Percentiles rank a stretch among this genome's conserved stretches.
These are phyloP conservation scores for Myoxocephalus aenaeus DNA, from an alignment of 2,797 vertebrate species.

Conservation along the genomic window DNA sequence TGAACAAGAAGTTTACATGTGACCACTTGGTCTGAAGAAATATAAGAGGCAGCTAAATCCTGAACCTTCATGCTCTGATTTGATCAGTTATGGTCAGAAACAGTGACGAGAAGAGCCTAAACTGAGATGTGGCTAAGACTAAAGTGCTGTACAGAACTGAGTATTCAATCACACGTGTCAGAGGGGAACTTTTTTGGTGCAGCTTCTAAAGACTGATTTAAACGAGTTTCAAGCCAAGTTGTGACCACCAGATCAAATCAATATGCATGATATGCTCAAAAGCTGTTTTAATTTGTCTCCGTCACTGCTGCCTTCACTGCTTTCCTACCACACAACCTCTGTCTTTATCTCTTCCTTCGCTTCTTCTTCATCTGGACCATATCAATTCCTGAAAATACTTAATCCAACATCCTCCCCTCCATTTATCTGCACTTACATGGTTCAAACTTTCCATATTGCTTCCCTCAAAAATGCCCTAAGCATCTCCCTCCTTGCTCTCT, in stretches of 20 bases:
- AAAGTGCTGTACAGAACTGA: background rate
- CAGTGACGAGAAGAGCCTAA: background rate
- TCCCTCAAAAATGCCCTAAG: background rate
- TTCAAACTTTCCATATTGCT: slow-evolving; percentile 9
- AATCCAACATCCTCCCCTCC: background rate
- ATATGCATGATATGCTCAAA: slow-evolving; percentile 62
- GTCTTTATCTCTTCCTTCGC: slow-evolving; percentile 5
- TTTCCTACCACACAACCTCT: slow-evolving; percentile 8
- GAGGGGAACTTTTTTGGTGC: background rate
- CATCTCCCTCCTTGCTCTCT: slow-evolving; percentile 3
- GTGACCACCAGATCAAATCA: slow-evolving; percentile 31
- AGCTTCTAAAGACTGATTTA: background rate
- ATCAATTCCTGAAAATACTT: slow-evolving; percentile 5
- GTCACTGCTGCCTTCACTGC: slow-evolving; percentile 28
- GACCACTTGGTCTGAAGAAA: slow-evolving; percentile 11
- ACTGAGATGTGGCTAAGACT: background rate
- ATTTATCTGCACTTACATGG: slow-evolving; percentile 2
- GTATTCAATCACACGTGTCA: background rate
- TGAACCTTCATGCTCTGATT: slow-evolving; percentile 13
- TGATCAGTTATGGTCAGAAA: background rate
- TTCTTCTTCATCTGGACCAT: slow-evolving; percentile 17
- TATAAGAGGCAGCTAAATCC: background rate
- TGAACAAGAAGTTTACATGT: background rate
- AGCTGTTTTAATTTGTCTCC: slow-evolving; percentile 56
- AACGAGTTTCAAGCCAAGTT: slow-evolving; percentile 9